These are phyloP conservation scores for Fopius arisanus DNA, from an alignment of 1,140 invertebrate species.

Conservation along the genomic window DNA sequence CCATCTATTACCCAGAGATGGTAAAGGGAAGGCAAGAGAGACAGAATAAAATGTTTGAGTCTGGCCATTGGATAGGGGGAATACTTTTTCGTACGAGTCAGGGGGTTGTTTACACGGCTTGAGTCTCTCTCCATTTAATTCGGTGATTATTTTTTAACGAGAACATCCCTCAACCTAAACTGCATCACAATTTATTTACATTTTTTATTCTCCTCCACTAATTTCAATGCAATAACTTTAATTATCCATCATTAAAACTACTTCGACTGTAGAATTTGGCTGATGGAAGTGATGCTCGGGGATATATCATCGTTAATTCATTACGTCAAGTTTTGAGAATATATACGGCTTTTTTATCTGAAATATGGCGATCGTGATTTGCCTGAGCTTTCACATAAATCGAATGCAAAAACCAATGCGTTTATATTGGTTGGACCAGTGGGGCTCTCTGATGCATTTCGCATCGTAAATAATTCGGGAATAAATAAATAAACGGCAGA, in stretches of 20 bases:
- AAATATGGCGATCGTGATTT: conserved; percentile 11
- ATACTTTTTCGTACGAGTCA: conserved; percentile 13
- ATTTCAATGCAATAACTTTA: not conserved
- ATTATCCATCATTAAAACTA: not conserved
- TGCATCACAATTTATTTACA: not conserved
- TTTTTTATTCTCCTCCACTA: not conserved
- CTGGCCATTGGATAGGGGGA: not conserved
- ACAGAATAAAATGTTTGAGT: not conserved
- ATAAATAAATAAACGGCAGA: conserved; percentile 52
- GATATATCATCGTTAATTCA: conserved; percentile 40
- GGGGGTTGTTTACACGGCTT: conserved; percentile 61
- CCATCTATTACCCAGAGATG: conserved; percentile 62
- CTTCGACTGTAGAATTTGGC: too few species aligned
- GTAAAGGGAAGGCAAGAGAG: conserved; percentile 32
- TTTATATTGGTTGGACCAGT: conserved; percentile 30
- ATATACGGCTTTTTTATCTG: conserved; percentile 2
- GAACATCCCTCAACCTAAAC: conserved; percentile 33
- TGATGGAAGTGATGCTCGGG: conserved; percentile 27
- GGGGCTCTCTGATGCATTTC: conserved; percentile 47
- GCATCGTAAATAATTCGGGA: conserved; percentile 50
- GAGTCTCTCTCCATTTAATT: conserved; percentile 62
- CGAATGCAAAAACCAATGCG: conserved; percentile 18
- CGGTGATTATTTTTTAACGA: conserved; percentile 66
- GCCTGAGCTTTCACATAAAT: not conserved
- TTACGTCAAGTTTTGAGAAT: conserved; percentile 3